These are phyloP conservation scores for Deroplatys truncata DNA, from an alignment of 2,888 invertebrate species.

Conservation along the genomic window DNA sequence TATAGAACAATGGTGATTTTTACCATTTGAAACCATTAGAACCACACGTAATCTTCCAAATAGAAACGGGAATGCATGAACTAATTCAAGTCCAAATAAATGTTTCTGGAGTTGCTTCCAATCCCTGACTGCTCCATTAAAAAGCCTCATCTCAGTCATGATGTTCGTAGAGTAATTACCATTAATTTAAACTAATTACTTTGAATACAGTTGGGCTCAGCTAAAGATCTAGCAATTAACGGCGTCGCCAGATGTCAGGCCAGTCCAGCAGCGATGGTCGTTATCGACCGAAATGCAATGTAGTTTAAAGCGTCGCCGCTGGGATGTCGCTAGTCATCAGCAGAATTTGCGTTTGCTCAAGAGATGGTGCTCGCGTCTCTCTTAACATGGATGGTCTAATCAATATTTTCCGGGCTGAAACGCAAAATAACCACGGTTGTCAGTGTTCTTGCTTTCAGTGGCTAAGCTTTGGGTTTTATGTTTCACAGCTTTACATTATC, in stretches of 20 bases:
- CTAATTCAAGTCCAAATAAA: too few species aligned
- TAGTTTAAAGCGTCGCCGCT: neutral
- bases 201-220: neutral
- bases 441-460: neutral
- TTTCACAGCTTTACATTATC: neutral
- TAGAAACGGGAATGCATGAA: too few species aligned
- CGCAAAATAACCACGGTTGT: neutral
- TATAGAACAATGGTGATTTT: too few species aligned
- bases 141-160: neutral
- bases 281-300: neutral
- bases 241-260: neutral
- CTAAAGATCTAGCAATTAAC: neutral
- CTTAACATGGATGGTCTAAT: neutral
- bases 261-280: neutral
- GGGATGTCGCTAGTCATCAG: neutral
- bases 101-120: too few species aligned
- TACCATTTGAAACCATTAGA: too few species aligned
- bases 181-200: neutral
- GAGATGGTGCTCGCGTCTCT: neutral
- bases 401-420: neutral
- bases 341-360: neutral
- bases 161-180: neutral
- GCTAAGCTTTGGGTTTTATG: neutral
- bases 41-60: too few species aligned
- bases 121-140: neutral